phyloP scores from a whole-genome alignment of 2,113 vertebrate genomes.

The Amphiprion percula region DNA sequence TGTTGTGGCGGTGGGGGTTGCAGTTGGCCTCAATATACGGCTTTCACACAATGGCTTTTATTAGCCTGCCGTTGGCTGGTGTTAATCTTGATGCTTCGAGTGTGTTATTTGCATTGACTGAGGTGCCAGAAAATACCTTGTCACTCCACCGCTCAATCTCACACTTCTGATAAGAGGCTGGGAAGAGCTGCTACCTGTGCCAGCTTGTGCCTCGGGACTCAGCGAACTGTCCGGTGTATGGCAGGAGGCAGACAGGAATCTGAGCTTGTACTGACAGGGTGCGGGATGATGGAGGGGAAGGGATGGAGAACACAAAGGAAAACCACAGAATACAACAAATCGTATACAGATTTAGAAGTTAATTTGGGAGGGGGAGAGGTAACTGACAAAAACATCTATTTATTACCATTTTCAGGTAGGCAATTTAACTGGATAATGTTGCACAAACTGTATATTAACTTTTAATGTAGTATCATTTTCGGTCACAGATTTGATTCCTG shows the following conservation, averaged over 20 bases:
- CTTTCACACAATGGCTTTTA: conserved; percentile 70
- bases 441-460: not conserved
- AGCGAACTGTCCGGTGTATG: not conserved
- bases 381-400: too few species aligned
- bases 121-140: conserved; percentile 51
- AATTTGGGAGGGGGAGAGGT: too few species aligned
- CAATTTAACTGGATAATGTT: not conserved
- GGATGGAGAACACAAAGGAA: not conserved
- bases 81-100: conserved; percentile 47
- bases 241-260: conserved; percentile 20
- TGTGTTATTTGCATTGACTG: conserved; percentile 53
- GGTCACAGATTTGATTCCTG: too few species aligned
- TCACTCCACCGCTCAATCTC: conserved; percentile 40
- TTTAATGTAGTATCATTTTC: too few species aligned
- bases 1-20: conserved; percentile 18
- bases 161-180: conserved; percentile 66
- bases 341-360: not conserved
- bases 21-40: conserved; percentile 48
- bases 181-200: conserved; percentile 47
- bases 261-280: not conserved
- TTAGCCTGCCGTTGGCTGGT: conserved; percentile 57
- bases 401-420: not conserved
- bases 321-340: not conserved
- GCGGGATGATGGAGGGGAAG: not conserved
- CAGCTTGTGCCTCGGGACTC: conserved; percentile 31